Base-by-base conservation (phyloP, 1,140 invertebrate species). In the Conus betulinus region DNA sequence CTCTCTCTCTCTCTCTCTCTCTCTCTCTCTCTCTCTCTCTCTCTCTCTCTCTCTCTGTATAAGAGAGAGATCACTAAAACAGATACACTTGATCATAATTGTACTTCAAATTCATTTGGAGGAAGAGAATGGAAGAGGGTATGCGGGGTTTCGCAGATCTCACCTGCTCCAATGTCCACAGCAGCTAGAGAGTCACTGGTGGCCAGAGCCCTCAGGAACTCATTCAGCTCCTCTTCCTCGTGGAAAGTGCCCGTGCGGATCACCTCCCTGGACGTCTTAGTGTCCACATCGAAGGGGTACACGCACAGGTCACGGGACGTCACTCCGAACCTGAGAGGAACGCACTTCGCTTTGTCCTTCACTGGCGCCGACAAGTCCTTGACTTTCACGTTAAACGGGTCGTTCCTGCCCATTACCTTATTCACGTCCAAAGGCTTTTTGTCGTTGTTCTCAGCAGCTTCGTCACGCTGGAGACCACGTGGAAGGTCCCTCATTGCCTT, bases 101-200 rank as follows among this genome's bases (percentile, higher is more conserved):
- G 39, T 39, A 39, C 39, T 39, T 39, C 39, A 39, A 39, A 39
- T 39, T 39, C 39, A 39, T 39, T 39, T 39, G 39, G 39, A 39
- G 3, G 39, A 39, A 39, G 39, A 39, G 39, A 39, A 39, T 39
- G 39, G 39, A 39, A 39, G 39, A 39, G 39, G 39, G 39, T 39
- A 39, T 39, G 39, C 39, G 39, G 39, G 39, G 39, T 39, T 39
- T 39, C 39, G 39, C 39, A 63, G 60, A 71, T 23, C 79, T 81
- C 13, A 81, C 79, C 79, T 39, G 82, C 82, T 13, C 93, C 93
- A 27, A 93, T 25, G 83, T 93, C 93, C n/a, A 93, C 85, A 5
- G 93, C 76, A 8, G 82, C 88, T 27, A 86, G 25, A 25, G 67
- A 15, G 5, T 5, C 39, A 55, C 23, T n/a, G 55, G 71, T 71